Evolutionary conservation across 2,888 invertebrate genomes (phyloP), one percentile per base, ranked within the genome.

Genomic region (Clistopyga incitator): DNA sequence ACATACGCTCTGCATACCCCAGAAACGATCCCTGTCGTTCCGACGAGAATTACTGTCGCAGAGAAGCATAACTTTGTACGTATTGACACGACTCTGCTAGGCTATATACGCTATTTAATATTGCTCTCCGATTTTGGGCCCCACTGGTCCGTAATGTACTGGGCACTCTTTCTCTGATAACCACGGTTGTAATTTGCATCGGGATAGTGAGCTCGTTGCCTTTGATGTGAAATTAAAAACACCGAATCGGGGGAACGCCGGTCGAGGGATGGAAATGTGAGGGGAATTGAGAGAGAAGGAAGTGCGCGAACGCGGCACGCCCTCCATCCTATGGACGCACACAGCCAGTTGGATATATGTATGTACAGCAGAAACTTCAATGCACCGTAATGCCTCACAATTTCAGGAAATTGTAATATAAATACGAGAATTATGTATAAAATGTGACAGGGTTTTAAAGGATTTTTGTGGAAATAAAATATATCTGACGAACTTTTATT

Each of bases 181-280:
- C 50, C 15, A 47, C 52, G 64, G 75, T 64, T 82, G 82, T 84
- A 86, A 86, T 86, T 84, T 82, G 80, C 82, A 74, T 74, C 76
- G 78, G 81, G 67, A 64, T 54, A 76, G 74, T 29, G 72, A 83
- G 71, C 65, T 68, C 64, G 70, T 81, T 77, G 70, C 86, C 85
- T 88, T 89, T 88, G 88, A 86, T 85, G 87, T 87, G 86, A 88
- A 88, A 90, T 89, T 89, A 88, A 89, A 88, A 88, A 88, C 84
- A 85, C 83, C 65, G 75, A 75, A 85, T 86, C 75, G 78, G 70
- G 81, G 75, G 78, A 59, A 64, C 47, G 15, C 18, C 18, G 47
- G 15, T n/a, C n/a, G 45, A 34, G 71, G 45, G 70, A n/a, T 59
- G 71, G 45, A 56, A 56, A 56, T 3, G 70, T 18, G 34, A 70